phyloP scores from a whole-genome alignment of 2,888 invertebrate species.

The Frankliniella fusca region DNA sequence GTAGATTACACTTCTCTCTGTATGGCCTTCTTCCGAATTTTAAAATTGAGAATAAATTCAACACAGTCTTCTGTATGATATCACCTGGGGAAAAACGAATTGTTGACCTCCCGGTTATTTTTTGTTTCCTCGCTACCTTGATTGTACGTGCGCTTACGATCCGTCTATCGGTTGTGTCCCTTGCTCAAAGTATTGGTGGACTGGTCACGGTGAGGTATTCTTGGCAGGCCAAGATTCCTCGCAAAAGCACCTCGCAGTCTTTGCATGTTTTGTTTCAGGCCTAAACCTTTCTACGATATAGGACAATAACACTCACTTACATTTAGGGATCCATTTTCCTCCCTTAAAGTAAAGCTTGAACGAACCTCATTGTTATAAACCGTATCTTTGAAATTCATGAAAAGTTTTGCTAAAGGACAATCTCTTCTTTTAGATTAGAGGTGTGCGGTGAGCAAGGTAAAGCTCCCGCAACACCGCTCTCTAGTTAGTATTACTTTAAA shows the following conservation, averaged over 20 bases:
- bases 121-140: background rate
- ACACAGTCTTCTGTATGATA: too few relatives aligned
- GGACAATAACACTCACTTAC: too few relatives aligned
- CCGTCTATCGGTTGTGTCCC: background rate
- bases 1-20: background rate
- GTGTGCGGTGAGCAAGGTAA: background rate
- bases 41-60: too few relatives aligned
- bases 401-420: slow-evolving; percentile 16
- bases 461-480: background rate
- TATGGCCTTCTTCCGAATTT: too few relatives aligned
- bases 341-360: too few relatives aligned
- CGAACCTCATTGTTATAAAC: background rate
- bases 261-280: slow-evolving; percentile 8
- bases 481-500: background rate
- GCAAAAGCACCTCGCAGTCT: background rate
- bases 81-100: too few relatives aligned
- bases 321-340: too few relatives aligned
- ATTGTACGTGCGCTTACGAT: too few relatives aligned
- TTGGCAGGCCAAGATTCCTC: slow-evolving; percentile 17
- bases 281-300: background rate
- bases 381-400: background rate
- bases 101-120: background rate
- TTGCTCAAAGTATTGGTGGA: background rate
- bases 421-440: slow-evolving; percentile 8
- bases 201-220: background rate